phyloP scores from a whole-genome alignment of 1,140 invertebrate species.

The Reticulitermes speratus region DNA sequence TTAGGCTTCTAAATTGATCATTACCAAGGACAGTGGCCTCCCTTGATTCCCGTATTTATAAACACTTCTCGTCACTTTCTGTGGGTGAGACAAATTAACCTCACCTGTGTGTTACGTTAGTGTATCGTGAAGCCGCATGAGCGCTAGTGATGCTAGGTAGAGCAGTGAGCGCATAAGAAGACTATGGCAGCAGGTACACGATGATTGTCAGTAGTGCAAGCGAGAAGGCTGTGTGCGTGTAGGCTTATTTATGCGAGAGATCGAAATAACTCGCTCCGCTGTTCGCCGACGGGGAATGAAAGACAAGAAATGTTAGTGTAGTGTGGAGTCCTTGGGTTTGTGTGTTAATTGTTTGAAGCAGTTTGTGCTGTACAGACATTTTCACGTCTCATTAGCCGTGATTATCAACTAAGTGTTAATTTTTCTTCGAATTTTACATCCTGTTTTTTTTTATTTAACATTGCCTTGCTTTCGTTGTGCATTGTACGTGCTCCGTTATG shows the following conservation, averaged over 20 bases:
- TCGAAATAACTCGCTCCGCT: background rate
- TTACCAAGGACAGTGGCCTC: background rate
- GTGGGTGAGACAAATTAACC: background rate
- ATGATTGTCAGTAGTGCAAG: background rate
- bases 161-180: background rate
- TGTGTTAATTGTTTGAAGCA: background rate
- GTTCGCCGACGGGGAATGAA: background rate
- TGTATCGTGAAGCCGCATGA: background rate
- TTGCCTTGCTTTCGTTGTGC: no score
- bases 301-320: background rate
- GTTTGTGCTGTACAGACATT: background rate
- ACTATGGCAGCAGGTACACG: background rate
- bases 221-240: background rate
- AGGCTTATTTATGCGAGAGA: no score
- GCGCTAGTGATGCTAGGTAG: background rate
- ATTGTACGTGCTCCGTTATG: no score
- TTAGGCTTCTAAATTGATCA: no score
- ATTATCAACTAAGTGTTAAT: background rate
- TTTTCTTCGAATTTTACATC: background rate
- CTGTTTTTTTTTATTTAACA: no score
- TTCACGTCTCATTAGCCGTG: background rate
- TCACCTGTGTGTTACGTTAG: background rate
- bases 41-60: background rate
- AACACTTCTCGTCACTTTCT: background rate
- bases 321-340: background rate